Base-by-base conservation (phyloP, 1,140 invertebrate species). In the Drosophila oshimai region DNA sequence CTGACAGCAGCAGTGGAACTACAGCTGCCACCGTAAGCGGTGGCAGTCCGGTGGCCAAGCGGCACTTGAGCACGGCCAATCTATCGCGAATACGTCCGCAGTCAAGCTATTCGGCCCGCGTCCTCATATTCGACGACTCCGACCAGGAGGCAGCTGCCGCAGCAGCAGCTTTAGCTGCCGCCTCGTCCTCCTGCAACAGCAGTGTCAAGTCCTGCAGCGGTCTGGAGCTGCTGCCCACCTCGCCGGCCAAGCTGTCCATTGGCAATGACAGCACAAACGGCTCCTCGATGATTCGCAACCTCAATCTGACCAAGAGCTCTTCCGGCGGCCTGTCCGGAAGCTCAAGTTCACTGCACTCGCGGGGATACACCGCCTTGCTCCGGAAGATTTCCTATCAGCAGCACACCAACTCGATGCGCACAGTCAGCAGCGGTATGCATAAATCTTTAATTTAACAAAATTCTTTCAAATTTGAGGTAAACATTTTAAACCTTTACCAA, bases 341-440 rank as follows among this genome's bases (percentile, higher is more conserved):
- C 44, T 78, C 89, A 7, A 76, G 45, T 24, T 89, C 89, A 0
- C 41, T 90, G 36, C 74, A 87, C 10, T 87, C 83, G 0, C 61
- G 89, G 2, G 80, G 84, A 6, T 90, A 89, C 15, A 89, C 80
- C 22, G 79, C 84, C 5, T 24, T 90, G 42, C 39, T 89, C 17
- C 71, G 86, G 6, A 91, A 90, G 60, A 90, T 88, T 17, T 90
- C 90, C 31, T 89, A 91, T 54, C 90, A 91, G 49, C 90, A 89
- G 64, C 87, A 91, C 55, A 78, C 80, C 6, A 89, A 90, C 60
- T 91, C 90, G 1, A n/a, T 90, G 36, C 74, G 90, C 5, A 72
- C 88, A 12, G 80, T 62, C 5, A 74, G 73, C 46, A 90, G 77
- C 45, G 89, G 89, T 90, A 64, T 78, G 78, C 1, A 39, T 41